phyloP scores from a whole-genome alignment of 2,797 vertebrate species.

The Poecilia wingei region DNA sequence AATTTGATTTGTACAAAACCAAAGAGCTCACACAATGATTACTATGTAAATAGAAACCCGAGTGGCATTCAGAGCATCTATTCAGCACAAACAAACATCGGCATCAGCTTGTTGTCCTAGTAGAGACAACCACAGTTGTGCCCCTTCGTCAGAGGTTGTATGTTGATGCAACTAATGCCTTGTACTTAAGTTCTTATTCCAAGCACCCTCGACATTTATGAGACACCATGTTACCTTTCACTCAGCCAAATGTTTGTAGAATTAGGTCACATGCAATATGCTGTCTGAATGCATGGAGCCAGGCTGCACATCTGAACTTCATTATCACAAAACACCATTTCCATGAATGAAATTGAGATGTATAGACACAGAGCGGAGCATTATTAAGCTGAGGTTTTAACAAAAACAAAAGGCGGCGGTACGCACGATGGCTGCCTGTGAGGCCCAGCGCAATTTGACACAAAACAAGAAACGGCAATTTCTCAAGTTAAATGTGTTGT shows the following conservation, averaged over 20 bases:
- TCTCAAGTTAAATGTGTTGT: conserved; percentile 11
- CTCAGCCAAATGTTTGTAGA: conserved; percentile 62
- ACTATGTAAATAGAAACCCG: not conserved
- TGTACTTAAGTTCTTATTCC: conserved; percentile 28
- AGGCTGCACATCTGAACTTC: conserved; percentile 69
- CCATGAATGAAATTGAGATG: conserved; percentile 65
- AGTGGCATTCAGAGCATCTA: not conserved
- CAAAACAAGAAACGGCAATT: conserved; percentile 8
- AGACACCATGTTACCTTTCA: conserved; percentile 56
- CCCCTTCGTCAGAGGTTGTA: conserved; percentile 3
- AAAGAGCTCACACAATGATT: not conserved
- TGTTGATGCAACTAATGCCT: conserved; percentile 14
- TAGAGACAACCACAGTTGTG: not conserved
- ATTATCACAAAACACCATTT: conserved; percentile 64
- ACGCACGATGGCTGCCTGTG: conserved; percentile 10
- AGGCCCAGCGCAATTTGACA: conserved; percentile 8
- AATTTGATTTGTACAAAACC: not conserved
- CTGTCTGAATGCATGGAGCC: conserved; percentile 51
- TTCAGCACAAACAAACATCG: not conserved
- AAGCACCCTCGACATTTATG: conserved; percentile 38
- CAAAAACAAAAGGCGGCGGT: conserved; percentile 23
- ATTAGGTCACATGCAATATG: conserved; percentile 65
- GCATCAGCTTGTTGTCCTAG: not conserved
- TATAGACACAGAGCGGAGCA: conserved; percentile 42
- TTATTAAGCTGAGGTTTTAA: conserved; percentile 25